Evolutionary conservation across 2,888 invertebrate species (phyloP).

Genomic region (Eledona agricola): DNA sequence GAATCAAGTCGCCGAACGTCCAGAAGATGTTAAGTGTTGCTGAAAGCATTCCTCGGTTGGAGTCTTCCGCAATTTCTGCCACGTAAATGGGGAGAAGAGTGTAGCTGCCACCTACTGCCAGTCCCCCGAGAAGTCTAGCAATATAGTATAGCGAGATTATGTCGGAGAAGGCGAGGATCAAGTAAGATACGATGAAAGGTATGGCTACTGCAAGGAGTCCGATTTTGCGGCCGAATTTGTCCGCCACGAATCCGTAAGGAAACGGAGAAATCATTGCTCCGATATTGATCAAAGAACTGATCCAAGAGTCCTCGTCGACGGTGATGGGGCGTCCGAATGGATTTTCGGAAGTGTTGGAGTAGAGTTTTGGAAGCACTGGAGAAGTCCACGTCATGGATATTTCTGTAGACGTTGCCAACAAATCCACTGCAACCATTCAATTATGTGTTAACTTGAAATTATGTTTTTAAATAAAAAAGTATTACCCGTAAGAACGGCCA

Average conservation of each 20-base stretch:
- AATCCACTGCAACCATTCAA: slow-evolving; percentile 20
- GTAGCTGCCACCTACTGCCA: slow-evolving; percentile 74
- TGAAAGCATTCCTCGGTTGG: slow-evolving; percentile 81
- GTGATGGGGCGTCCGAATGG: slow-evolving; percentile 29
- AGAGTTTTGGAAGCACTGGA: slow-evolving; percentile 23
- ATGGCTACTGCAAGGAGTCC: slow-evolving; percentile 70
- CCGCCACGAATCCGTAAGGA: slow-evolving; percentile 72
- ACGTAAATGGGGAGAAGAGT: slow-evolving; percentile 86
- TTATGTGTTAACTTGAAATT: neutral
- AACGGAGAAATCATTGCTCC: slow-evolving; percentile 72
- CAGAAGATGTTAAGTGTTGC: slow-evolving; percentile 59
- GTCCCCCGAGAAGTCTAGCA: slow-evolving; percentile 70
- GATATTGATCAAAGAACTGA: slow-evolving; percentile 63
- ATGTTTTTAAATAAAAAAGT: too few species aligned
- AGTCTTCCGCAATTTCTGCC: slow-evolving; percentile 84
- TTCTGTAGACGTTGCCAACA: slow-evolving; percentile 62
- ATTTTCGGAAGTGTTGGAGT: slow-evolving; percentile 16
- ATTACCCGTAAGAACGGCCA: slow-evolving; percentile 11
- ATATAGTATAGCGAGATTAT: slow-evolving; percentile 65
- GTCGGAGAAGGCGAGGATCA: slow-evolving; percentile 69
- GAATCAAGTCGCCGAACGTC: slow-evolving; percentile 26
- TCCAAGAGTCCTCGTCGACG: slow-evolving; percentile 63
- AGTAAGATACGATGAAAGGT: slow-evolving; percentile 76
- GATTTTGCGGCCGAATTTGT: slow-evolving; percentile 74
- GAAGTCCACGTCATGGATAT: slow-evolving; percentile 30